Evolutionary conservation across 2,888 invertebrate species (phyloP).

Genomic region (Drosophila meridionalis): DNA sequence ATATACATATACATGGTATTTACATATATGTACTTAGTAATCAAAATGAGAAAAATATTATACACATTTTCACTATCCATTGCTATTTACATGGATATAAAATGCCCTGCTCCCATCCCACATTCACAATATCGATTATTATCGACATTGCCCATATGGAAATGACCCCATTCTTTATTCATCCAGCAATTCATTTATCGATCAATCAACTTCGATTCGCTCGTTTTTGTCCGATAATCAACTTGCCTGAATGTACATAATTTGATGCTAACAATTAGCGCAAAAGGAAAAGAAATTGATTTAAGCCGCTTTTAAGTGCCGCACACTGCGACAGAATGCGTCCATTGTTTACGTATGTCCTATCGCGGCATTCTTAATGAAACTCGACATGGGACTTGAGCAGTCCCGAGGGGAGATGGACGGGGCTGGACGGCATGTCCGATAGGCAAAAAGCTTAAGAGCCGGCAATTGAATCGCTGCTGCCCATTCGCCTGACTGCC

Average conservation of each 20-base stretch:
- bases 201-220: not conserved
- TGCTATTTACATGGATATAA: not conserved
- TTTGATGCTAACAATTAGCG: constrained; percentile 58
- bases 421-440: constrained; percentile 12
- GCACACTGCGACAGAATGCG: constrained; percentile 18
- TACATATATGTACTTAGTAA: too few species aligned
- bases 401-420: not conserved
- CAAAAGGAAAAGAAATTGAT: constrained; percentile 42
- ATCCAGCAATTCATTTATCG: not conserved
- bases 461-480: constrained; percentile 51
- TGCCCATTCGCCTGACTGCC: constrained; percentile 17
- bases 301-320: constrained; percentile 55
- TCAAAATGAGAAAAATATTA: not conserved
- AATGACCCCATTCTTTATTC: not conserved
- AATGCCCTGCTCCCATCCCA: not conserved
- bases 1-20: too few species aligned
- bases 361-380: constrained; percentile 47
- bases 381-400: constrained; percentile 47
- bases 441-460: constrained; percentile 53
- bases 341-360: constrained; percentile 45
- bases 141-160: not conserved
- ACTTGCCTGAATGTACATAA: constrained; percentile 17
- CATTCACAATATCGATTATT: not conserved
- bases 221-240: not conserved
- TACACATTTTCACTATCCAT: not conserved